phyloP scores from a whole-genome alignment of 2,797 vertebrate species.

The Alauda arvensis region DNA sequence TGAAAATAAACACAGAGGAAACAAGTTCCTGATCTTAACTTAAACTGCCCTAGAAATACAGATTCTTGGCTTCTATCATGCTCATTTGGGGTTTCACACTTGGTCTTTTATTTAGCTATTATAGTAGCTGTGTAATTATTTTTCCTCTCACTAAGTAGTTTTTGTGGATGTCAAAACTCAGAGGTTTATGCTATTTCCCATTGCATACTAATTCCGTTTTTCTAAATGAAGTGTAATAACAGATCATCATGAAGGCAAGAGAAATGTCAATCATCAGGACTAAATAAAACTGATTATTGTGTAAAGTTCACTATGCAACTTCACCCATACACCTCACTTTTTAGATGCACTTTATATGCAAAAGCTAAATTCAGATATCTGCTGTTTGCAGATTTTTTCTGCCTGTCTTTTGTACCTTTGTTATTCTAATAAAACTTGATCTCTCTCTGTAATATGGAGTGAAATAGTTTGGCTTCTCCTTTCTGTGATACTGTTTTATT shows the following conservation, averaged over 20 bases:
- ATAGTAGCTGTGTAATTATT: neutral
- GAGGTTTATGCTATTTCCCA: neutral
- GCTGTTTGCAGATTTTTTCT: neutral
- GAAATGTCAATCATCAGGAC: neutral
- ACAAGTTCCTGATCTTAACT: neutral
- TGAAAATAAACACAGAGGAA: neutral
- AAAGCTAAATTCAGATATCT: neutral
- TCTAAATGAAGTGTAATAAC: constrained; percentile 1
- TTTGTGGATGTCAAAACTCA: neutral
- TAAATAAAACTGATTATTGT: neutral
- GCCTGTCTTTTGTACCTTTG: neutral
- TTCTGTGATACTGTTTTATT: neutral
- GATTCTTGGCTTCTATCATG: neutral
- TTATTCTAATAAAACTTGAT: constrained; percentile 18
- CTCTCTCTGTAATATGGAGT: neutral
- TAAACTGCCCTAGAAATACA: neutral
- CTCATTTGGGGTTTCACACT: neutral
- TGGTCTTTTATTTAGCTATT: neutral
- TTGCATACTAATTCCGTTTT: neutral
- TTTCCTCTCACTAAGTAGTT: neutral
- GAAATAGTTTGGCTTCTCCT: neutral
- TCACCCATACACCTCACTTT: constrained; percentile 31
- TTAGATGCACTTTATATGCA: constrained; percentile 39
- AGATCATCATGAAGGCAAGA: neutral
- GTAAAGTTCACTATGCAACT: neutral